A percentile compares a stretch with the other conserved stretches of the same genome.
Evolutionary conservation across 2,113 vertebrate species (phyloP).

Genomic region (Salvelinus alpinus): DNA sequence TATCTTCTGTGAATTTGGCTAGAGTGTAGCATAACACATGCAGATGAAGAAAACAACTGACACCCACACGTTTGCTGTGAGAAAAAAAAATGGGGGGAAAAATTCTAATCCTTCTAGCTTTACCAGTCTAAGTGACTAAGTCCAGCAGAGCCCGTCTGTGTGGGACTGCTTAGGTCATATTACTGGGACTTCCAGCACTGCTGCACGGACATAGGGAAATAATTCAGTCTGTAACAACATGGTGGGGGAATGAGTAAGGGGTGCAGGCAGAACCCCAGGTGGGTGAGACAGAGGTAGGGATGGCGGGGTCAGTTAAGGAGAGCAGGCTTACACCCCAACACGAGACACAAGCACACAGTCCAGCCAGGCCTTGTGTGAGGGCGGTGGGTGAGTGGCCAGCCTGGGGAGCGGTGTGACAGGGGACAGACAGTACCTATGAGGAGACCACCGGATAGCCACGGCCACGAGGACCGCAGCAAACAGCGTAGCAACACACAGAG

Average conservation of each 20-base stretch:
- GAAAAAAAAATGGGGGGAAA: background rate
- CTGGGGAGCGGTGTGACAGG: slow-evolving; percentile 67
- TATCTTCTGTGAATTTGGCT: no score
- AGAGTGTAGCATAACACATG: background rate
- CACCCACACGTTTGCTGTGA: background rate
- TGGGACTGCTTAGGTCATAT: slow-evolving; percentile 6
- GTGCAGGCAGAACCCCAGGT: slow-evolving; percentile 13
- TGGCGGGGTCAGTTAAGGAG: slow-evolving; percentile 40
- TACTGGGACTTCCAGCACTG: slow-evolving; percentile 5
- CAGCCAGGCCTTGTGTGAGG: slow-evolving; percentile 70
- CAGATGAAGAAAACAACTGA: background rate
- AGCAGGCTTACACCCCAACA: slow-evolving; percentile 81
- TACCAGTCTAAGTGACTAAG: background rate
- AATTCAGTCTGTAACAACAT: background rate
- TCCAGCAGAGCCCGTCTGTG: background rate
- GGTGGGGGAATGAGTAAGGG: background rate
- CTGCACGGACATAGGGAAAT: slow-evolving; percentile 9
- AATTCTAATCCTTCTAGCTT: background rate
- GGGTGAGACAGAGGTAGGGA: slow-evolving; percentile 9
- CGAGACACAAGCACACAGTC: slow-evolving; percentile 76
- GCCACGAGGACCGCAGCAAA: slow-evolving; percentile 49
- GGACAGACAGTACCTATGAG: slow-evolving; percentile 64
- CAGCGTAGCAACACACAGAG: slow-evolving; percentile 45
- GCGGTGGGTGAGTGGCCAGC: slow-evolving; percentile 48
- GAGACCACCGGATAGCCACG: slow-evolving; percentile 73